Conservation (phyloP, 2,797 vertebrate species). For the Poeciliopsis infans region DNA sequence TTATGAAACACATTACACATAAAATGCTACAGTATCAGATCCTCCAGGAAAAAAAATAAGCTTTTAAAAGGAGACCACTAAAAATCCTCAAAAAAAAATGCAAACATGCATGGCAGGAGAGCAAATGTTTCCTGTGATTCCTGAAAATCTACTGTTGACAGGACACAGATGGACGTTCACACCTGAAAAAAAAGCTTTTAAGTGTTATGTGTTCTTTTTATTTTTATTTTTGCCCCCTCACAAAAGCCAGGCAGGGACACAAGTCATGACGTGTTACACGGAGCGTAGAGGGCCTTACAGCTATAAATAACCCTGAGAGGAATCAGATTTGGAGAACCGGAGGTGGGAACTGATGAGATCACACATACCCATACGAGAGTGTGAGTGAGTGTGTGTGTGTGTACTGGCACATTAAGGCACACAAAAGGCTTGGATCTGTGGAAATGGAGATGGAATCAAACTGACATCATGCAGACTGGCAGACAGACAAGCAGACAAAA, state of each 20-base stretch:
- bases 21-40: neutral
- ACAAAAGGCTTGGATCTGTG: constrained; percentile 36
- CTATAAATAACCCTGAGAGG: constrained; percentile 76
- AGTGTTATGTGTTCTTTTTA: constrained; percentile 13
- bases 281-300: constrained; percentile 55
- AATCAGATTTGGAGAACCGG: constrained; percentile 74
- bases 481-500: constrained; percentile 60
- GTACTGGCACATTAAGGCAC: constrained; percentile 4
- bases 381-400: neutral
- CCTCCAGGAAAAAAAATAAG: neutral
- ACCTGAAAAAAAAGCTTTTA: constrained; percentile 42
- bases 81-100: constrained; percentile 5
- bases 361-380: constrained; percentile 51
- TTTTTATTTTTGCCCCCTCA: constrained; percentile 8
- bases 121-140: constrained; percentile 7
- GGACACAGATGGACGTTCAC: constrained; percentile 13
- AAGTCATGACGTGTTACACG: constrained; percentile 64
- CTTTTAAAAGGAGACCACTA: neutral
- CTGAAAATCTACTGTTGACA: constrained; percentile 20
- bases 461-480: constrained; percentile 61
- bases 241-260: constrained; percentile 47
- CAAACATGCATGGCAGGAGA: neutral
- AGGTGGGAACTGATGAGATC: constrained; percentile 78
- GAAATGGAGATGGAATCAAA: constrained; percentile 59
- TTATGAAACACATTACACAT: neutral